phyloP scores from a whole-genome alignment of 1,140 invertebrate species.

The Sycobia sp. region DNA sequence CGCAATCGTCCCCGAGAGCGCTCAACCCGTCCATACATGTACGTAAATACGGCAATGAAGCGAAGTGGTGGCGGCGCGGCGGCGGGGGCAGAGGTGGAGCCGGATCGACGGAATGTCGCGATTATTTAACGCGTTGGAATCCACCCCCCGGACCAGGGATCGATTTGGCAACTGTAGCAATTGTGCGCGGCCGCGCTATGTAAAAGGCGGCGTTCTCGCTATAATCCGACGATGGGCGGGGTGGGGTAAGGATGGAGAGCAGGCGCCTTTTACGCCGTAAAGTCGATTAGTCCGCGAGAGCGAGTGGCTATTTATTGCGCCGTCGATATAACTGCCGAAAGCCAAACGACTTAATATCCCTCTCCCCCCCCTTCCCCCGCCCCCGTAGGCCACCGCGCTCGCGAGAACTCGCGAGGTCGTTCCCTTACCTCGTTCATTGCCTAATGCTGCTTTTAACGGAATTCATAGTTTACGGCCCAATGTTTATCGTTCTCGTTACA shows the following conservation, averaged over 20 bases:
- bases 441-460: no score
- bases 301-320: slow-evolving; percentile 37
- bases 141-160: not conserved
- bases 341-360: slow-evolving; percentile 10
- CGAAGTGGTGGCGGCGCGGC: slow-evolving; percentile 22
- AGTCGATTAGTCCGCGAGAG: slow-evolving; percentile 46
- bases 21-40: not conserved
- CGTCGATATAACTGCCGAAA: slow-evolving; percentile 31
- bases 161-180: slow-evolving; percentile 32
- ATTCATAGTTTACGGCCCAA: no score
- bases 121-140: slow-evolving; percentile 31
- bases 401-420: no score
- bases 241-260: no score
- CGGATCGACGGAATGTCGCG: no score
- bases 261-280: slow-evolving; percentile 48
- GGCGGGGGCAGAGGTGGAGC: slow-evolving; percentile 29
- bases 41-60: slow-evolving; percentile 39
- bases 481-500: no score
- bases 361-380: not conserved
- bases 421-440: no score
- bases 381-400: no score
- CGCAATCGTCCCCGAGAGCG: not conserved
- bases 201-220: no score
- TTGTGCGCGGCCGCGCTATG: no score
- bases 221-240: no score